Conservation (phyloP, 2,888 invertebrate species). For the Teleogryllus oceanicus region DNA sequence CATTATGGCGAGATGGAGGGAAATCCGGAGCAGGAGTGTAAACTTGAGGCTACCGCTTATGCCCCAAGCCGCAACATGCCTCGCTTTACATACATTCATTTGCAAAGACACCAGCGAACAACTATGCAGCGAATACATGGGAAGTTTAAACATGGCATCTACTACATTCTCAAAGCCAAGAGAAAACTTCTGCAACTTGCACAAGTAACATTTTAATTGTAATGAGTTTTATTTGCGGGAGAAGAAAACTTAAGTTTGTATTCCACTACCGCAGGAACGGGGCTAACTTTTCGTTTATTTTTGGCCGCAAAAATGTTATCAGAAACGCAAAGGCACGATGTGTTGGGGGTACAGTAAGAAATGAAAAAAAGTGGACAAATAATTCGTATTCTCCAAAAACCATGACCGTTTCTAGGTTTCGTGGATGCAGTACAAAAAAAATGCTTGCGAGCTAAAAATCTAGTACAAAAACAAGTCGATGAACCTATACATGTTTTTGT, state of each 20-base stretch:
- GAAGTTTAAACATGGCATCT: neutral
- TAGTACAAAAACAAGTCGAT: too few relatives aligned
- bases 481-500: too few relatives aligned
- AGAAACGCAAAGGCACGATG: neutral
- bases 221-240: neutral
- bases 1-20: neutral
- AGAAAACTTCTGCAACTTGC: conserved; percentile 18
- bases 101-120: neutral
- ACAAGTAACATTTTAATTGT: neutral
- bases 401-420: neutral
- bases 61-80: neutral
- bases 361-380: neutral
- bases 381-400: neutral
- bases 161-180: conserved; percentile 9
- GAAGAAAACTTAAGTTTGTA: neutral
- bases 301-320: neutral
- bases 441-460: too few relatives aligned
- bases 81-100: conserved; percentile 1
- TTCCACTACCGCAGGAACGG: neutral
- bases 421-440: too few relatives aligned
- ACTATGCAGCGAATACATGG: conserved; percentile 1
- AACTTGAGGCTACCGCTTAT: neutral
- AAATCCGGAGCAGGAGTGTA: neutral
- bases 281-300: neutral
- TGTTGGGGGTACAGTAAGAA: neutral